Evolutionary conservation across 2,888 invertebrate species (phyloP), one percentile per base, ranked within the genome.

Genomic region (Diarsia dahlii): DNA sequence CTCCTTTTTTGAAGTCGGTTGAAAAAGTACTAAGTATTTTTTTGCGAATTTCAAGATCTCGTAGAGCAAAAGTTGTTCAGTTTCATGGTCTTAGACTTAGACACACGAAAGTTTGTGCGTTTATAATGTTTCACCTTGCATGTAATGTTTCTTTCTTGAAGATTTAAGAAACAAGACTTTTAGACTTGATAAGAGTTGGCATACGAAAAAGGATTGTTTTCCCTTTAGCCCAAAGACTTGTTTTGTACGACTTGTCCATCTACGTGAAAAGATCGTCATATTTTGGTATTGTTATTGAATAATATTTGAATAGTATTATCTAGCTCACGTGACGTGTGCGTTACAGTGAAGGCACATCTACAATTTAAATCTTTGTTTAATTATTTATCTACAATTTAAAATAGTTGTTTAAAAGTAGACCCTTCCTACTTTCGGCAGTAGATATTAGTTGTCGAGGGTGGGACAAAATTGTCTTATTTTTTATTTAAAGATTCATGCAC

Each of bases 181-280:
- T 8, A 52, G 54, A 54, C 10, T 54, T n/a, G n/a, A 4, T 10
- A n/a, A 54, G 12, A 10, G 10, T 10, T 12, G 54, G 10, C 12
- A 54, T n/a, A n/a, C 54, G 54, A 54, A 54, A 54, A n/a, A 54
- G 54, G n/a, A 54, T n/a, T 54, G 54, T 54, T n/a, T 54, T 52
- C 3, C 20, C 52, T 52, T 9, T 20, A 52, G 9, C 10, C 9
- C 54, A 54, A n/a, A 54, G 4, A 54, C n/a, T n/a, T n/a, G n/a
- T n/a, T n/a, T 54, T 12, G 52, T 52, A n/a, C 10, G 52, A 52
- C 52, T 20, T 20, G 52, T 54, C n/a, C n/a, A n/a, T 3, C 9
- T 9, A 52, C 3, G 20, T 9, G n/a, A 3, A 52, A 52, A 1
- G 52, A 52, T 54, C 3, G n/a, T 54, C 12, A n/a, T 12, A 9